These are phyloP conservation scores for Indri indri DNA, from an alignment of 2,113 vertebrate species.

Conservation along the genomic window DNA sequence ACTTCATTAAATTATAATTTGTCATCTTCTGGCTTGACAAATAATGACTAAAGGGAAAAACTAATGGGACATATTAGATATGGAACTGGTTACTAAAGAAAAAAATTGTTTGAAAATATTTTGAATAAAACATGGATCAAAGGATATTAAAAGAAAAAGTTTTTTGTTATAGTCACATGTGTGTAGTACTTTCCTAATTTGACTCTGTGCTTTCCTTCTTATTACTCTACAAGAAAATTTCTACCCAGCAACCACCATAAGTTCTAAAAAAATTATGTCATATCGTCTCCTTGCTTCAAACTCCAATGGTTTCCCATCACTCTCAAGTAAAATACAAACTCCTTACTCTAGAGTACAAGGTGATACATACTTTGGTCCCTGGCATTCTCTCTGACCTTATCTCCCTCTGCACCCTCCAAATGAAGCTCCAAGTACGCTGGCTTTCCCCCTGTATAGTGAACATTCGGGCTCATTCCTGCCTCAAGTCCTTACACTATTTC, in stretches of 20 bases:
- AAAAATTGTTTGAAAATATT: not conserved
- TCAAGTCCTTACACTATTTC: not conserved
- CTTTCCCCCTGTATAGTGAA: not conserved
- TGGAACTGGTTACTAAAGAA: not conserved
- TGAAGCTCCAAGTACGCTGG: fast-evolving
- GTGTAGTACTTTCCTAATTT: not conserved
- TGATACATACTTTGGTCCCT: not conserved
- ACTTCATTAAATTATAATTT: conserved; percentile 41
- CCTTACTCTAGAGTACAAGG: not conserved
- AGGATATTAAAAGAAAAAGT: not conserved
- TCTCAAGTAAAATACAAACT: not conserved
- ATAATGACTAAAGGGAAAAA: not conserved
- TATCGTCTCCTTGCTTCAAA: not conserved
- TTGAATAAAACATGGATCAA: not conserved
- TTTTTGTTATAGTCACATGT: not conserved
- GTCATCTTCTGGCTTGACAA: conserved; percentile 21
- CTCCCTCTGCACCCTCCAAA: not conserved
- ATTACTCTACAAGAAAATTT: not conserved
- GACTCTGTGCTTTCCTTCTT: not conserved
- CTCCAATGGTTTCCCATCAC: not conserved
- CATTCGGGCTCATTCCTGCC: not conserved
- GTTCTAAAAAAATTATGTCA: not conserved
- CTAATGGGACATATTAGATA: not conserved
- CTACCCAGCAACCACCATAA: not conserved
- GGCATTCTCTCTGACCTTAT: not conserved